These are phyloP conservation scores for Pongo abelii DNA, from an alignment of 2,113 vertebrate species.

Conservation along the genomic window DNA sequence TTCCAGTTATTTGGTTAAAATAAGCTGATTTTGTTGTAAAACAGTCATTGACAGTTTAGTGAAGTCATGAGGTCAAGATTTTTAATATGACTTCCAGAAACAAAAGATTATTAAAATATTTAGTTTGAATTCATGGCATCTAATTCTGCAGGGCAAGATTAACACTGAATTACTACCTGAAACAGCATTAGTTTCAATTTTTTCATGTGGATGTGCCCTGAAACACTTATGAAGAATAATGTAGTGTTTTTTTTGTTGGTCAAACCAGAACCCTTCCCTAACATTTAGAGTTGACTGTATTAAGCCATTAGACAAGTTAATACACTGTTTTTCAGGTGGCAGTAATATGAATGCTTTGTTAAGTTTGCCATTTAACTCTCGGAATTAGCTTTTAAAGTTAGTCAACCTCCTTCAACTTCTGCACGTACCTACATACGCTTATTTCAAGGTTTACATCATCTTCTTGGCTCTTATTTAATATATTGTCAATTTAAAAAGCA, in stretches of 20 bases:
- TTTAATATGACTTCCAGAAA: slow-evolving; percentile 29
- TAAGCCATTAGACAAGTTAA: not conserved
- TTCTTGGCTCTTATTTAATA: not conserved
- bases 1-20: slow-evolving; percentile 9
- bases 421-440: not conserved
- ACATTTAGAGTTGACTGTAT: not conserved
- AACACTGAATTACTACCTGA: not conserved
- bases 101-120: not conserved
- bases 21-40: not conserved
- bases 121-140: not conserved
- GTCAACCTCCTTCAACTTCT: slow-evolving; percentile 14
- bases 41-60: not conserved
- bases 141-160: not conserved
- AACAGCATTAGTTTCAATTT: not conserved
- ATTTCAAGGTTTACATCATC: not conserved
- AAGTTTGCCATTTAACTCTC: not conserved
- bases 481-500: not conserved
- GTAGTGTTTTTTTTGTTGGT: not conserved
- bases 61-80: not conserved
- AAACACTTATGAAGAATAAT: not conserved
- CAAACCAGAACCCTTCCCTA: not conserved
- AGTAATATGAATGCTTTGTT: not conserved
- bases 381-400: not conserved
- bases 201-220: not conserved
- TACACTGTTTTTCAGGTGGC: not conserved